Conservation (phyloP, 2,888 invertebrate genomes). For the Allacma fusca region DNA sequence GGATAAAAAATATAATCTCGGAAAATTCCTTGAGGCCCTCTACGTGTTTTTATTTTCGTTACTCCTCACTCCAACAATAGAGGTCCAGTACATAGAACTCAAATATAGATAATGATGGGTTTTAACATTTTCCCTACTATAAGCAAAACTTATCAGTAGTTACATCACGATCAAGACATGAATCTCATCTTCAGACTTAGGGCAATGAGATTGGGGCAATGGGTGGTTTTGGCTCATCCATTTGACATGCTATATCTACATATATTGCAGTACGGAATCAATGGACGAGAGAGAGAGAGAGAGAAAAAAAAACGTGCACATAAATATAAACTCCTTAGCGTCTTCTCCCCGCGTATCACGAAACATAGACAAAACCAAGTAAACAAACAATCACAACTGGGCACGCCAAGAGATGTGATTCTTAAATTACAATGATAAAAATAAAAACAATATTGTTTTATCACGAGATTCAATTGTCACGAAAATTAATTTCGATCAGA, state of each 20-base stretch:
- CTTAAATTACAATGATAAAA: too few species aligned
- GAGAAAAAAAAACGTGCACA: background rate
- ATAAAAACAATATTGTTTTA: too few species aligned
- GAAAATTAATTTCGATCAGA: too few species aligned
- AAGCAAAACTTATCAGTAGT: conserved; percentile 50
- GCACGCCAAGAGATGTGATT: too few species aligned
- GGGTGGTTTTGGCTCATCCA: conserved; percentile 25
- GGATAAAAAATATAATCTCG: conserved; percentile 35
- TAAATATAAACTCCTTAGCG: background rate
- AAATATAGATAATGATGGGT: conserved; percentile 48
- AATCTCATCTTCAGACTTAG: conserved; percentile 38
- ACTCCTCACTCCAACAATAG: conserved; percentile 13
- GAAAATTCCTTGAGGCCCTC: conserved; percentile 44
- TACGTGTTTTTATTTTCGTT: conserved; percentile 37
- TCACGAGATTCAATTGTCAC: too few species aligned
- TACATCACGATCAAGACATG: conserved; percentile 51
- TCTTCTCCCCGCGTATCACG: too few species aligned
- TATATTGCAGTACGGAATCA: background rate
- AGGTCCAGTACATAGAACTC: background rate
- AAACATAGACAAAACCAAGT: too few species aligned
- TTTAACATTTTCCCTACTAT: conserved; percentile 43
- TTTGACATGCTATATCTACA: background rate
- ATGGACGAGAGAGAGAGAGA: background rate
- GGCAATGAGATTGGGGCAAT: conserved; percentile 20
- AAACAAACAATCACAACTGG: too few species aligned